Percentiles rank a stretch among this genome's conserved stretches.
phyloP scores from a whole-genome alignment of 2,797 vertebrate species.

The Muscicapa comitata region DNA sequence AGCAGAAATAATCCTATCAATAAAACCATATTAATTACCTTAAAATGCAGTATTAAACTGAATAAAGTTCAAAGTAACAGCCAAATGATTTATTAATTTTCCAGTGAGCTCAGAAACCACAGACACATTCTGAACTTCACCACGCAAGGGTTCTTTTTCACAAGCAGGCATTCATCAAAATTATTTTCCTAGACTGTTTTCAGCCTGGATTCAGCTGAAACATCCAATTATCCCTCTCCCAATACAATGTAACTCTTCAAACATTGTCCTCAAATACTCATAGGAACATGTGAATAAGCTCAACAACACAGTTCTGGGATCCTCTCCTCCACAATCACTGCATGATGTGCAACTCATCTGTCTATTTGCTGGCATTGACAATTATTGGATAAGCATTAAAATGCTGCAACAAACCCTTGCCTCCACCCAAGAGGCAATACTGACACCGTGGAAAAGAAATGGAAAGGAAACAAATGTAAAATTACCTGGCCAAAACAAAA shows the following conservation, averaged over 20 bases:
- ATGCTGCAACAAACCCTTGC: background rate
- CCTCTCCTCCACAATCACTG: background rate
- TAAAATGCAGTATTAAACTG: background rate
- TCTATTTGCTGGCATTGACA: background rate
- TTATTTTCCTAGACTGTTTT: background rate
- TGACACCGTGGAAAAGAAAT: background rate
- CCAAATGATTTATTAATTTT: background rate
- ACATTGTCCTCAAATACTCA: background rate
- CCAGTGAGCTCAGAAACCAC: constrained; percentile 6
- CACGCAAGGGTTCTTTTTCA: background rate
- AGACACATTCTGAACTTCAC: background rate
- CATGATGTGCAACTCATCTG: background rate
- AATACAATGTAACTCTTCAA: background rate
- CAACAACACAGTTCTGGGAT: background rate
- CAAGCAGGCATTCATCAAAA: background rate
- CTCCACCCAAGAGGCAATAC: background rate
- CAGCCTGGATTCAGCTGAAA: background rate
- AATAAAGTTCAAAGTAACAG: background rate
- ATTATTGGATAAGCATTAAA: background rate
- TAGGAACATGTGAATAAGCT: background rate
- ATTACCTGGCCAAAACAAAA: background rate
- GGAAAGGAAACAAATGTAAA: background rate
- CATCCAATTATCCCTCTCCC: background rate
- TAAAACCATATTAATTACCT: background rate
- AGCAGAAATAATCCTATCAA: background rate